Evolutionary conservation across 1,140 invertebrate genomes (phyloP).

Genomic region (Trachelipus rathkii): DNA sequence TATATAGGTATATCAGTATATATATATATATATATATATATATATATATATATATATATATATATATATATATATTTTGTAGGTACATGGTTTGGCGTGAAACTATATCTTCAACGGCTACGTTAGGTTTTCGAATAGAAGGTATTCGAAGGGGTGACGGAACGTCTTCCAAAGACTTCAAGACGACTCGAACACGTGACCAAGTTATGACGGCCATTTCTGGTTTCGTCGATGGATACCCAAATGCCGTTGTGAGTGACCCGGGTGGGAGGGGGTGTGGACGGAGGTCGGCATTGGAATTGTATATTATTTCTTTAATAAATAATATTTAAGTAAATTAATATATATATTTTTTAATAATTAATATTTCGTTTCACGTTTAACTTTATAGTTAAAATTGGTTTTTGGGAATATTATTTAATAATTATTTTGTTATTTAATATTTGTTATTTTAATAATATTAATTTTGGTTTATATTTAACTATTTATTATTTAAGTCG

Average conservation of each 20-base stretch:
- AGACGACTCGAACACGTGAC: conserved; percentile 82
- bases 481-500: no score
- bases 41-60: no score
- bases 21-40: not conserved
- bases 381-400: no score
- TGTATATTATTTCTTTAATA: not conserved
- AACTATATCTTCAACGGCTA: conserved; percentile 91
- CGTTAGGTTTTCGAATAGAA: conserved; percentile 92
- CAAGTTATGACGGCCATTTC: conserved; percentile 73
- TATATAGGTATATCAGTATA: no score
- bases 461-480: no score
- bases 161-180: conserved; percentile 89
- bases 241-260: conserved; percentile 67
- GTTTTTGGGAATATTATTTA: no score
- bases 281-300: not conserved
- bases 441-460: no score
- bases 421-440: no score
- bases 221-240: conserved; percentile 75
- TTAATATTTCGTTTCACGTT: conserved; percentile 20
- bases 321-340: no score
- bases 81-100: conserved; percentile 96
- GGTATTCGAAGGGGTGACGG: conserved; percentile 85
- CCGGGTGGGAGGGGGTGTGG: not conserved
- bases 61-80: not conserved
- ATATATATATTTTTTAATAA: conserved; percentile 12